Percentiles rank a stretch among this genome's conserved stretches.
Conservation (phyloP, 2,797 vertebrate genomes). For the Capromys pilorides region DNA sequence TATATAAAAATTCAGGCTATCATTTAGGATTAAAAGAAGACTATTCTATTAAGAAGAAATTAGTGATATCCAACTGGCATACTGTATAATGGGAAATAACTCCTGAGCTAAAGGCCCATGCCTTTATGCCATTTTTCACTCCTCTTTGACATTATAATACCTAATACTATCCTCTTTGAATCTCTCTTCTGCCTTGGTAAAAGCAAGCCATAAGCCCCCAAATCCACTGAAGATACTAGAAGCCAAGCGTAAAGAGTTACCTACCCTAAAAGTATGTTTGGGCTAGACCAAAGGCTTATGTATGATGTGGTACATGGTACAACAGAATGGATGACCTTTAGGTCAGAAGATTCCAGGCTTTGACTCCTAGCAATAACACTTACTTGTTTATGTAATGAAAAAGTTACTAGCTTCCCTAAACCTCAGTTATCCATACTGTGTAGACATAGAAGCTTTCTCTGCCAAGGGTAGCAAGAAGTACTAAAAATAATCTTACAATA, state of each 20-base stretch:
- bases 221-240: constrained; percentile 41
- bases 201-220: constrained; percentile 44
- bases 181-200: not conserved
- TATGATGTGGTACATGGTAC: not conserved
- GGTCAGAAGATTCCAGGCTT: not conserved
- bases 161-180: not conserved
- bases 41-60: constrained; percentile 17
- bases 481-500: not conserved
- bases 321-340: constrained; percentile 24
- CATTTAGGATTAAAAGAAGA: constrained; percentile 39
- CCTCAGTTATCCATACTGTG: not conserved
- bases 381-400: constrained; percentile 28
- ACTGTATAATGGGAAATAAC: not conserved
- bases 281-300: constrained; percentile 29
- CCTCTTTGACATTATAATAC: not conserved
- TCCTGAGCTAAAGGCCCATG: not conserved
- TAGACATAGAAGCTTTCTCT: constrained; percentile 12
- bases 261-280: constrained; percentile 22
- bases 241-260: constrained; percentile 54
- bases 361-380: constrained; percentile 45
- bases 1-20: constrained; percentile 33
- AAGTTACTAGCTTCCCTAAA: constrained; percentile 43
- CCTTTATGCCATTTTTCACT: not conserved
- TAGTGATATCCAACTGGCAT: not conserved
- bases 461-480: not conserved